Base-by-base conservation (phyloP, 2,797 vertebrate genomes). In the Sphaeramia orbicularis region DNA sequence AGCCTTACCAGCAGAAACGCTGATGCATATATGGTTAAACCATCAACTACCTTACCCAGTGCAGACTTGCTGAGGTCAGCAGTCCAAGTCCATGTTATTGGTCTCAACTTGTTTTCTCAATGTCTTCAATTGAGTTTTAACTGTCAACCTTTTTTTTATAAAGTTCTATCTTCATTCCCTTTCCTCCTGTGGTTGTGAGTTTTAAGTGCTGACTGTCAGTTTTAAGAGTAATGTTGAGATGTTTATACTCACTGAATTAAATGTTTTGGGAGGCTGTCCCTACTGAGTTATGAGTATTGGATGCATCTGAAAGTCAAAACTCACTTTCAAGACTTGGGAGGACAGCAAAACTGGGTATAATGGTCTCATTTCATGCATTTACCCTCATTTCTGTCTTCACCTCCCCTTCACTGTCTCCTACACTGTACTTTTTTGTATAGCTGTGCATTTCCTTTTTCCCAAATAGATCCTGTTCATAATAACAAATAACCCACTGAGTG, bases 391-490 rank as follows among this genome's bases (percentile, higher is more conserved):
- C 32, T 35, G 24, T 54, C 38, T 43, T 49, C 19, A 48, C 10
- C n/a, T 49, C 27, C n/a, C 30, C 43, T 27, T 38, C 11, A 32
- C 44, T 18, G 51, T 45, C 63, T 55, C 24, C 15, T 71, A 43
- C 55, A 56, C 61, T 57, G 44, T 54, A 59, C 24, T 56, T 18
- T 51, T 83, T 78, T 27, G 24, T 27, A 27, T 27, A 24, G 27
- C 3, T 65, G 50, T 51, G 69, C 40, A 75, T 84, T 78, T 74
- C 19, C 65, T 67, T 79, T 84, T 63, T 62, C 65, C 70, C 83
- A 70, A 84, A 21, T 21, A 21, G 19, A 21, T 19, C 19, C 19
- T 21, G 27, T 56, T 75, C 43, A 74, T 54, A 72, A 49, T 66
- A 69, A 69, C 65, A 69, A 78, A 74, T 45, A 21, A 64, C 44